A percentile compares a stretch with the other conserved stretches of the same genome.
Conservation (phyloP, 2,113 vertebrate genomes). For the Calypte anna region DNA sequence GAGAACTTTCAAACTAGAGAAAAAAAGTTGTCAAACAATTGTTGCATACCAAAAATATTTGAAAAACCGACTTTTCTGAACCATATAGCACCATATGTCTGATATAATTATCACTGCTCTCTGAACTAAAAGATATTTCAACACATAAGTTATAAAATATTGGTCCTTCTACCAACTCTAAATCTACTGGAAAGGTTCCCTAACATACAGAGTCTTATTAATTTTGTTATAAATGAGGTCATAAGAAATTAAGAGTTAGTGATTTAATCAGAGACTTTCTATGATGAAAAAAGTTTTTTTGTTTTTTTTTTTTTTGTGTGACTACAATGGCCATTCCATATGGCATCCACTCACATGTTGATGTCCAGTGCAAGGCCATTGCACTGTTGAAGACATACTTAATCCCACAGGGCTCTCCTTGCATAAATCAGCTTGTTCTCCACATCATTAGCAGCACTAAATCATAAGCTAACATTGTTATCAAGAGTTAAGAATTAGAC, state of each 20-base stretch:
- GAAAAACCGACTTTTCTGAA: neutral
- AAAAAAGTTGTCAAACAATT: neutral
- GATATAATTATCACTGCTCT: neutral
- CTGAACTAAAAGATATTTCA: neutral
- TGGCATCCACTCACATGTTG: neutral
- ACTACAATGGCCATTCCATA: neutral
- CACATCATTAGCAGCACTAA: neutral
- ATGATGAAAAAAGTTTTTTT: neutral
- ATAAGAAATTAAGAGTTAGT: neutral
- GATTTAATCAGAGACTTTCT: neutral
- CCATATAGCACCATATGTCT: neutral
- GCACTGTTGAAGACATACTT: neutral
- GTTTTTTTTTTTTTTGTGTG: neutral
- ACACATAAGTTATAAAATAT: neutral
- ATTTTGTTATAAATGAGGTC: neutral
- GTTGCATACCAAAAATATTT: neutral
- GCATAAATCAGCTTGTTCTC: neutral
- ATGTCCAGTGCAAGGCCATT: neutral
- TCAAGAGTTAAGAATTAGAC: neutral
- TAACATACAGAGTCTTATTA: neutral
- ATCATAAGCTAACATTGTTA: neutral
- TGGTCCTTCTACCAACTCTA: neutral
- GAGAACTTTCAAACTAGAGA: neutral
- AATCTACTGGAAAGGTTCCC: neutral
- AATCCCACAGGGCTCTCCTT: neutral